Base-by-base conservation (phyloP, 2,888 invertebrate species). In the Parascotia fuliginaria region DNA sequence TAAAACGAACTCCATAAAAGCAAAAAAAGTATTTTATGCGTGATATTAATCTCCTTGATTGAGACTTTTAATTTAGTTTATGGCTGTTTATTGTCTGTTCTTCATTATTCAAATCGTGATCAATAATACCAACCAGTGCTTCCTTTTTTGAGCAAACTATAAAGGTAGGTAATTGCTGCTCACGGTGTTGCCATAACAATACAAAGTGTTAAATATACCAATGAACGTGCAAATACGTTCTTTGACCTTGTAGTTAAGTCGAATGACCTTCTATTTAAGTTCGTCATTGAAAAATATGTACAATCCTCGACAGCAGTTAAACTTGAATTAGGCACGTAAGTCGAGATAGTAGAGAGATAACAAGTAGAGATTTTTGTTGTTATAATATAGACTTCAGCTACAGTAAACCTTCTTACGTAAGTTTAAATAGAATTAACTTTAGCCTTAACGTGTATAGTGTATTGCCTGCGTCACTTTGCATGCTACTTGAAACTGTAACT, bases 191-290 rank as follows among this genome's bases (percentile, higher is more conserved):
- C 55, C 24, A 64, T 34, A 42, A 42, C n/a, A 54, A 48, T 45
- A 38, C 42, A 29, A 38, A 29, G 12, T 13, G 9, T 15, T 54
- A 41, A 42, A 39, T 51, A 50, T 50, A 34, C 24, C 16, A 41
- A n/a, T 31, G 44, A 55, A 43, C 55, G 57, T 51, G 62, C 53
- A 54, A 59, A 62, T 68, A 62, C 70, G 72, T 62, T 68, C 28
- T 51, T 60, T 61, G 50, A 63, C 70, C 71, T 68, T 59, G 55
- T 7, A 6, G 39, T 55, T 56, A 43, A 48, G 19, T 37, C 9
- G 14, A 9, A 9, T 19, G 47, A 53, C 57, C 38, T 61, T 50
- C 43, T 45, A 34, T 24, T 39, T 39, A 29, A 32, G n/a, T 27
- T 45, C 43, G 24, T 28, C 47, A 33, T 49, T 40, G 11, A 53